Conservation (phyloP, 64 coral and sea anemone genomes). For the Porites lutea region DNA sequence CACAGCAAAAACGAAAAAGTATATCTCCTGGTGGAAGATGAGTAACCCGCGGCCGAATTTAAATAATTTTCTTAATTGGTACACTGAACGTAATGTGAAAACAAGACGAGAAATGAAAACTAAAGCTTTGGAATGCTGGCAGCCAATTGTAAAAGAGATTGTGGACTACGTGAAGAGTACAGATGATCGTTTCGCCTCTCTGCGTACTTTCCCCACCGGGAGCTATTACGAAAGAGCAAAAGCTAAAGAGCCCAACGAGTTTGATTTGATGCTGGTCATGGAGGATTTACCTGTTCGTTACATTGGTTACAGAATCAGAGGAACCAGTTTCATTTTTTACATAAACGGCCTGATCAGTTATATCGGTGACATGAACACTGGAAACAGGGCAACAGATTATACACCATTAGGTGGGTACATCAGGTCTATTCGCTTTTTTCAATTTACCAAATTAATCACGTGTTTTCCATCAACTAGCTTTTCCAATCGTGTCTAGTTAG, state of each 20-base stretch:
- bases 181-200: slow-evolving; percentile 23
- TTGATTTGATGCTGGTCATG: slow-evolving; percentile 72
- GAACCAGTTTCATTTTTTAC: no score
- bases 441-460: no score
- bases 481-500: no score
- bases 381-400: no score
- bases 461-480: no score
- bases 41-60: not conserved
- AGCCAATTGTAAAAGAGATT: slow-evolving; percentile 44
- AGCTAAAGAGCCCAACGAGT: slow-evolving; percentile 65
- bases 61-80: not conserved
- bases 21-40: not conserved
- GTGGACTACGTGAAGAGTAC: not conserved
- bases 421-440: no score
- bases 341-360: no score
- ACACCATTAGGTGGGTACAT: no score
- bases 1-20: no score
- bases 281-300: not conserved
- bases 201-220: not conserved
- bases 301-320: no score
- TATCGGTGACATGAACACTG: no score
- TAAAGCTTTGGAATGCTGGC: not conserved
- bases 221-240: slow-evolving; percentile 79
- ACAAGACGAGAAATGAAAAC: not conserved
- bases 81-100: not conserved